Percentiles rank a stretch among this genome's conserved stretches.
These are phyloP conservation scores for Nesidiocoris tenuis DNA, from an alignment of 2,888 invertebrate genomes.

Conservation along the genomic window DNA sequence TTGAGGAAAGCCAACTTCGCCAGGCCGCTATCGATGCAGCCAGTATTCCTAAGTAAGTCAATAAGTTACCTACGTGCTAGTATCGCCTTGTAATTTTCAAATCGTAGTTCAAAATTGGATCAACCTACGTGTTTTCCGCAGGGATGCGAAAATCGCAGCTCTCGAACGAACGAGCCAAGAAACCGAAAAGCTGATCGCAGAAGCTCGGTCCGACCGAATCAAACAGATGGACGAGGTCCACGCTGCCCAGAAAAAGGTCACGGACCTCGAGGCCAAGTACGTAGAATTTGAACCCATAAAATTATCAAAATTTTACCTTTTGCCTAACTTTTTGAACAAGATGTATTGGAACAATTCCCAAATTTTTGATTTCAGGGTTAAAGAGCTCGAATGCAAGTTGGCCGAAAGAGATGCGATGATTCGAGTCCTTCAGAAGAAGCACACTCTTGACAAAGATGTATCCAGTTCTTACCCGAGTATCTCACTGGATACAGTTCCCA, in stretches of 20 bases:
- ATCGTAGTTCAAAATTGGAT: background rate
- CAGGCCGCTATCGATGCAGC: conserved; percentile 82
- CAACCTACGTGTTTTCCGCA: conserved; percentile 53
- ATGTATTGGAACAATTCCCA: too few relatives aligned
- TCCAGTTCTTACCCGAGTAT: conserved; percentile 55
- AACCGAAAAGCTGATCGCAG: conserved; percentile 79
- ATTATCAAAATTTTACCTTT: too few relatives aligned
- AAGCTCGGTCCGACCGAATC: conserved; percentile 81
- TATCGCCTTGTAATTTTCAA: background rate
- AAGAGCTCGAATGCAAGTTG: conserved; percentile 82
- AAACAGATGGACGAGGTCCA: conserved; percentile 87
- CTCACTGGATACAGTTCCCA: conserved; percentile 58
- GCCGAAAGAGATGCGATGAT: conserved; percentile 90
- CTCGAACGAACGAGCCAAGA: conserved; percentile 80
- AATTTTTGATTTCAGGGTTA: conserved; percentile 61
- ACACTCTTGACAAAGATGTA: conserved; percentile 71
- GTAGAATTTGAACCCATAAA: conserved; percentile 43
- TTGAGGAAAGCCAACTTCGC: conserved; percentile 75
- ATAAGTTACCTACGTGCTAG: too few relatives aligned
- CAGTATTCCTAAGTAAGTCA: conserved; percentile 66
- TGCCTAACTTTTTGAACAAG: too few relatives aligned
- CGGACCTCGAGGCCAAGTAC: conserved; percentile 80
- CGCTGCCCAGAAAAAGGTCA: conserved; percentile 79
- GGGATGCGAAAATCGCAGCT: conserved; percentile 82
- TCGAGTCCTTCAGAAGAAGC: conserved; percentile 80